Conservation (phyloP, 2,797 vertebrate genomes). For the Agapornis canus region DNA sequence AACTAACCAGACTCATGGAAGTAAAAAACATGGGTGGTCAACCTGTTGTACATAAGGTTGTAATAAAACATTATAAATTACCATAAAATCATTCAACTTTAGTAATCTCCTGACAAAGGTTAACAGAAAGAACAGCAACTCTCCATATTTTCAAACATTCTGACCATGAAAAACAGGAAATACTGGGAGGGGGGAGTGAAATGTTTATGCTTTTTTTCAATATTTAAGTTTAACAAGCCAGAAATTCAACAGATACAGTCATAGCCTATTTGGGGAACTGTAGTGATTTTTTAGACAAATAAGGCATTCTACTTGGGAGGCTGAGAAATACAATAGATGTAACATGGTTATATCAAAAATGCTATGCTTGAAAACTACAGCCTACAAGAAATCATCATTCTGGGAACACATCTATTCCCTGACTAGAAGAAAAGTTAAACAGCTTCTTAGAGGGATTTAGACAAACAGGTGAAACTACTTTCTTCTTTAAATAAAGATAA, state of each 20-base stretch:
- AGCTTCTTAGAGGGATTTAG: neutral
- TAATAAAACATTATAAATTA: neutral
- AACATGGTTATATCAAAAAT: neutral
- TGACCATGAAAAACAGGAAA: neutral
- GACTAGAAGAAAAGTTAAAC: neutral
- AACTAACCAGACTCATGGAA: neutral
- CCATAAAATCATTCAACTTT: neutral
- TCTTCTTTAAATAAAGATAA: neutral
- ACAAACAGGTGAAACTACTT: neutral
- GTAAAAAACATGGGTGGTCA: neutral
- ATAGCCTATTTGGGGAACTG: neutral
- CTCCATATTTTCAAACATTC: neutral
- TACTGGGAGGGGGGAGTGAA: rapidly evolving
- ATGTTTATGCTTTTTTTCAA: neutral
- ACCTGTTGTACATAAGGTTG: neutral
- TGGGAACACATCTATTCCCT: neutral
- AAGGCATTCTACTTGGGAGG: slow-evolving; percentile 1
- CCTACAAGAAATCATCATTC: slow-evolving; percentile 5
- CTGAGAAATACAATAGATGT: neutral
- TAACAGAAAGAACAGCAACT: neutral
- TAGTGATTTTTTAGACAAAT: slow-evolving; percentile 27
- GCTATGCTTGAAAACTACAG: neutral
- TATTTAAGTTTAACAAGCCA: neutral
- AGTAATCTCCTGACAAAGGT: neutral
- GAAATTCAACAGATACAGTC: neutral